Evolutionary conservation across 2,113 vertebrate species (phyloP), one percentile per base, ranked within the genome.

Genomic region (Herpetotheres cachinnans): DNA sequence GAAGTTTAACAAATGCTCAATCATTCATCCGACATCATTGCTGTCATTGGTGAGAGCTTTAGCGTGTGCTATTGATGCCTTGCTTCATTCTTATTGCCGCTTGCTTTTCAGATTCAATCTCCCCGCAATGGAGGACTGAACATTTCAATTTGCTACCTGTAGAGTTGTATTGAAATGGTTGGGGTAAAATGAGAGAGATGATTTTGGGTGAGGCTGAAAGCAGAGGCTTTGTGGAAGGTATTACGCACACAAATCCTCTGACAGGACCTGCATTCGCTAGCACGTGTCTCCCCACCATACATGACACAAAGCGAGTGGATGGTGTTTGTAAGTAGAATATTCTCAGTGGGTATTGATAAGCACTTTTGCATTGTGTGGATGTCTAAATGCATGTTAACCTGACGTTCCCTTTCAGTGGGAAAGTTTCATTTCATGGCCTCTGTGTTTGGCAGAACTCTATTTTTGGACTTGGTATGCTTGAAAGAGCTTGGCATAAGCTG

Each of bases 1-100:
- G 97, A 97, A 98, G 95, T 98, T 98, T 98, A 98, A 98, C 97
- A 97, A 97, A 98, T 98, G 98, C 96, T 98, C 98, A 97, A 22
- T 98, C 97, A 84, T 95, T 98, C 96, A 92, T 54, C 94, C 69
- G 52, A 70, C 96, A 89, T 93, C 89, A 21, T 92, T 69, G 96
- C 97, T 97, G 97, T 93, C 61, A 49, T 94, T 74, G 72, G 96
- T 7, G 73, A 96, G 95, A 87, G 97, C 74, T 96, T 84, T 93
- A 67, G 63, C 38, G n/a, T 61, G 86, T 69, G 97, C 97, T 98
- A 93, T 93, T 65, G 95, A 84, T 95, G 97, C 94, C 82, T 74
- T 54, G 92, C 95, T 92, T 90, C 95, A 40, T 94, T 97, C 97
- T 96, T 97, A 95, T 82, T 93, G 97, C 96, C 9, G 8, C 95